Base-by-base conservation (phyloP, 2,797 vertebrate species). In the Acanthurus lineatus region DNA sequence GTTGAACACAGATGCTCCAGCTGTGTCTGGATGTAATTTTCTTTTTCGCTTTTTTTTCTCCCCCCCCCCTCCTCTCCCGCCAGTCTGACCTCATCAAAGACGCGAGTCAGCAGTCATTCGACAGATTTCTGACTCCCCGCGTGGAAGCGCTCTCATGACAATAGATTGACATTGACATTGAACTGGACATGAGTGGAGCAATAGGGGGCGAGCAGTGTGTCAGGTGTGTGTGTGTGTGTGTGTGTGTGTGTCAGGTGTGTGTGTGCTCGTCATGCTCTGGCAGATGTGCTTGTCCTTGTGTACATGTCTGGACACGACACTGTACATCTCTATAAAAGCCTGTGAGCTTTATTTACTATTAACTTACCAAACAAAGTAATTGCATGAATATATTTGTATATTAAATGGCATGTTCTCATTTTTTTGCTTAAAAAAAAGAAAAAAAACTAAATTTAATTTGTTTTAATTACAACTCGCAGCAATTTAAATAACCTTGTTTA, bases 81-180 rank as follows among this genome's bases (percentile, higher is more conserved):
- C 57, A 10, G 44, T 77, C 63, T 81, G 81, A 81, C 81, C 79
- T 83, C 74, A 77, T 84, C 81, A 77, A 53, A 81, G 74, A 53
- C 57, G 54, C 2, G 56, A 70, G 79, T 68, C 78, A 74, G 76
- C 57, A 35, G 84, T 74, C 81, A 62, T 70, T 19, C 49, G 3
- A 40, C 69, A 42, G 70, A 74, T 75, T 72, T 54, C 48, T 25
- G 35, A 20, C 60, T 68, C 63, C 73, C 62, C 56, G 6, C 2
- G 19, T 25, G 2, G 67, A 53, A 61, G 49, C n/a, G 52, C 66
- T 76, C 82, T 80, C 69, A 12, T 61, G 72, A 68, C 77, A 62
- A 65, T 58, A 32, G 57, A 60, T 47, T 74, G 67, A 78, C 62
- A 12, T 28, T 75, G 76, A 81, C 78, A 81, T 79, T 87, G 83